These are phyloP conservation scores for Rhizomys pruinosus DNA, from an alignment of 2,113 vertebrate genomes.

Conservation along the genomic window DNA sequence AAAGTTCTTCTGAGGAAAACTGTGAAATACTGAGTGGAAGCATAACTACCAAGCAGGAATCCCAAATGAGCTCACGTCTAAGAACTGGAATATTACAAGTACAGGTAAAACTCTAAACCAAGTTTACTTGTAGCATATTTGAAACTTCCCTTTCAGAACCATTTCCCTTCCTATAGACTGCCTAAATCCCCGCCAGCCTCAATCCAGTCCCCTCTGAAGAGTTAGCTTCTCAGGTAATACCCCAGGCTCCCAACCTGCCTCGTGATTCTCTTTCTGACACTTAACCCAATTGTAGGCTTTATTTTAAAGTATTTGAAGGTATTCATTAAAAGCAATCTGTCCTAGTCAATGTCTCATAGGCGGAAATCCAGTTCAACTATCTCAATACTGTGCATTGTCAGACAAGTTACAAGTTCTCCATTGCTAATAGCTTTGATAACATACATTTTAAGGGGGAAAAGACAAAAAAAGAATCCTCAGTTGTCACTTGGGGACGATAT, in stretches of 20 bases:
- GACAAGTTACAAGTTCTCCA: neutral
- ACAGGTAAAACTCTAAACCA: neutral
- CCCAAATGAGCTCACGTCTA: neutral
- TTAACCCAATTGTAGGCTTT: neutral
- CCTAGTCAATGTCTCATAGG: neutral
- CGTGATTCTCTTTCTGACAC: slow-evolving; percentile 12
- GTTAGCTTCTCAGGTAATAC: neutral
- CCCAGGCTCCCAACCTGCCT: neutral
- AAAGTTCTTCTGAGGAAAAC: slow-evolving; percentile 20
- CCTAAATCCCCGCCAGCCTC: neutral
- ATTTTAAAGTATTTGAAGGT: slow-evolving; percentile 13
- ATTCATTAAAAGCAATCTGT: neutral
- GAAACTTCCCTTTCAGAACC: neutral
- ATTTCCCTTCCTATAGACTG: neutral
- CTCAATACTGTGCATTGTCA: neutral
- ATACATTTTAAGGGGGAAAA: neutral
- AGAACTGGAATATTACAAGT: neutral
- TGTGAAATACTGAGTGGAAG: neutral
- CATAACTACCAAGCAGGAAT: neutral
- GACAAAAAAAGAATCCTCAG: neutral
- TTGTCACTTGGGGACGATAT: neutral
- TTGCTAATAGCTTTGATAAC: neutral
- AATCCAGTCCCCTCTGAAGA: neutral
- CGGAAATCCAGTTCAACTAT: slow-evolving; percentile 7
- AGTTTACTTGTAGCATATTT: neutral